Percentiles rank a stretch among this genome's conserved stretches.
These are phyloP conservation scores for Leptinotarsa juncta DNA, from an alignment of 2,888 invertebrate species.

Conservation along the genomic window DNA sequence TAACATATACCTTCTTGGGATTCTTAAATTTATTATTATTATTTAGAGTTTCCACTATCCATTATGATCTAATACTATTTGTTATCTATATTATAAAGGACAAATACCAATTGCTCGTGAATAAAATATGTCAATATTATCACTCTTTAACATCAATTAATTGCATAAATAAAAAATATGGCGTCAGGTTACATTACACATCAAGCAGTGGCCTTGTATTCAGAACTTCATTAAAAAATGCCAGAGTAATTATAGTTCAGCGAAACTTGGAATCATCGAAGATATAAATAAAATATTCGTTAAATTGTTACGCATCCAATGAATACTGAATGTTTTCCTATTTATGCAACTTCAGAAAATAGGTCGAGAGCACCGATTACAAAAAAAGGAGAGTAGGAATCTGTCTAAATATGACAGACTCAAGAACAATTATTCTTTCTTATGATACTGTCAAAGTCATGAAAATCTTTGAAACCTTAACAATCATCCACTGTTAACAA, in stretches of 20 bases:
- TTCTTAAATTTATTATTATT: too few species aligned
- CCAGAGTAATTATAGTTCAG: constrained; percentile 11
- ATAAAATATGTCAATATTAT: constrained; percentile 5
- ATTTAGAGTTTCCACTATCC: too few species aligned
- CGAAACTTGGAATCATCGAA: neutral
- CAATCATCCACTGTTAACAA: too few species aligned
- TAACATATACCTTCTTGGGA: too few species aligned
- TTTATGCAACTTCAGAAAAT: too few species aligned
- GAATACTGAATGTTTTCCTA: neutral
- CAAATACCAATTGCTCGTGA: neutral
- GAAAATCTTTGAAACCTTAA: too few species aligned
- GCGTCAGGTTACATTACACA: constrained; percentile 6
- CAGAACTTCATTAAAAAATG: constrained; percentile 4
- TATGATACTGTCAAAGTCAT: too few species aligned
- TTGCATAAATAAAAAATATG: constrained; percentile 7
- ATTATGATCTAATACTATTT: too few species aligned
- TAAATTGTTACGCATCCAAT: neutral
- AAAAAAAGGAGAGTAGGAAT: too few species aligned
- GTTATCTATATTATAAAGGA: neutral
- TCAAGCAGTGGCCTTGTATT: constrained; percentile 11
- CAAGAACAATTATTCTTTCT: too few species aligned
- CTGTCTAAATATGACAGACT: too few species aligned
- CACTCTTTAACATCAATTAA: constrained; percentile 23
- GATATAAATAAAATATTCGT: constrained; percentile 9
- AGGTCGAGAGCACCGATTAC: too few species aligned